Evolutionary conservation across 2,888 invertebrate genomes (phyloP).

Genomic region (Drosophila hawaiiensis): DNA sequence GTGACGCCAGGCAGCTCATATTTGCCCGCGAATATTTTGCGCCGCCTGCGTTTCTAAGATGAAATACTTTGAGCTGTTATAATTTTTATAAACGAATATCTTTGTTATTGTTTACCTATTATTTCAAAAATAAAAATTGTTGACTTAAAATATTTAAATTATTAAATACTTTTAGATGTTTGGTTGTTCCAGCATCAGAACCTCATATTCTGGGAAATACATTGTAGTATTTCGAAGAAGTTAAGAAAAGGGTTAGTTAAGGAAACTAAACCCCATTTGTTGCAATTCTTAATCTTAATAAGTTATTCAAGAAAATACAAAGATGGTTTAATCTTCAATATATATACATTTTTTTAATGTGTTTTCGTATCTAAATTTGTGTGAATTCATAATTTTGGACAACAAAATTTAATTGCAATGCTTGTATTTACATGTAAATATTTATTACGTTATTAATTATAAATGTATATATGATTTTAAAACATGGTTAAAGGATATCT

Average conservation of each 20-base stretch:
- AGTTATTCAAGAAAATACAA: background rate
- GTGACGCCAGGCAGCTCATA: slow-evolving; percentile 69
- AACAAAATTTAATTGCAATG: background rate
- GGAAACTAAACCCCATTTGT: background rate
- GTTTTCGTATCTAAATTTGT: background rate
- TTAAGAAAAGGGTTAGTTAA: background rate
- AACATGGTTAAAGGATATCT: slow-evolving; percentile 11
- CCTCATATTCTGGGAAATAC: background rate
- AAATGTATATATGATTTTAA: background rate
- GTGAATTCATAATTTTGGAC: background rate
- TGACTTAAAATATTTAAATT: slow-evolving; percentile 47
- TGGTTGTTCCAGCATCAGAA: background rate
- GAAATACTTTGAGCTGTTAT: slow-evolving; percentile 3
- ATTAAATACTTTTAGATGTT: slow-evolving; percentile 29
- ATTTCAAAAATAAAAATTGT: slow-evolving; percentile 60
- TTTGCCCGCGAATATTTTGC: slow-evolving; percentile 74
- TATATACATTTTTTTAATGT: background rate
- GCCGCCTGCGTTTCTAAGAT: slow-evolving; percentile 66
- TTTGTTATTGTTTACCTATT: slow-evolving; percentile 66
- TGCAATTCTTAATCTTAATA: background rate
- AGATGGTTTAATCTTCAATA: background rate
- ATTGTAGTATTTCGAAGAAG: background rate
- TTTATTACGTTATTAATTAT: background rate
- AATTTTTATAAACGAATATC: slow-evolving; percentile 33
- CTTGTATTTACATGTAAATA: background rate